These are phyloP conservation scores for Chrysina gloriosa DNA, from an alignment of 2,888 invertebrate genomes.

Conservation along the genomic window DNA sequence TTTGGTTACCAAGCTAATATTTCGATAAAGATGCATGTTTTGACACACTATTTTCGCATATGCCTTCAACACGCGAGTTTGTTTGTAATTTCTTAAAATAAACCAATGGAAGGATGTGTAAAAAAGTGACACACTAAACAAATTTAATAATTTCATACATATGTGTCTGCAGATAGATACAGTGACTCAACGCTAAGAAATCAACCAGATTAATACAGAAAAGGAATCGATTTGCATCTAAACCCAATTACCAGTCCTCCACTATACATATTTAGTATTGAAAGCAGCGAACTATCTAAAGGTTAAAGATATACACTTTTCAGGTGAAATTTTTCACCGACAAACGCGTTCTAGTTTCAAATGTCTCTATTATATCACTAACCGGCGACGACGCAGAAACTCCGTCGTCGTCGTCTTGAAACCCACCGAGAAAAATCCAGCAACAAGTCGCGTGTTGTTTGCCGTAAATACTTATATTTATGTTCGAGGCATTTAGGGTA, in stretches of 20 bases:
- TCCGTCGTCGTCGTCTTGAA: neutral
- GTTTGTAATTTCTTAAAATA: too few species aligned
- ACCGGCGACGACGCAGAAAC: neutral
- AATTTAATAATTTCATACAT: too few species aligned
- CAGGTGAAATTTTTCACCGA: conserved; percentile 3
- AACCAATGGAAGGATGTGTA: too few species aligned
- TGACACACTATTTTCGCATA: too few species aligned
- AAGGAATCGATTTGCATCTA: neutral
- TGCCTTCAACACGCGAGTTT: too few species aligned
- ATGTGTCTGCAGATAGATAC: too few species aligned
- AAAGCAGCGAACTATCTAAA: neutral
- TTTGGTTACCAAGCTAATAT: too few species aligned
- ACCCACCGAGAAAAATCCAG: neutral
- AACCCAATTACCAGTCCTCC: neutral
- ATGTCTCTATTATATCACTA: conserved; percentile 26
- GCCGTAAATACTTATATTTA: neutral
- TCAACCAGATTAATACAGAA: too few species aligned
- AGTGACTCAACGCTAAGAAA: too few species aligned
- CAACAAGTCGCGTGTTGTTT: neutral
- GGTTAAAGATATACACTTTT: neutral
- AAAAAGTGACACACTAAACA: too few species aligned
- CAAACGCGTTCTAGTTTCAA: conserved; percentile 16
- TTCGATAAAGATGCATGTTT: too few species aligned
- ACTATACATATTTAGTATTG: neutral
- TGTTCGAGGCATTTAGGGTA: conserved; percentile 7